A percentile compares a stretch with the other conserved stretches of the same genome.
Evolutionary conservation across 2,113 vertebrate genomes (phyloP).

Genomic region (Sarotherodon lohbergeri): DNA sequence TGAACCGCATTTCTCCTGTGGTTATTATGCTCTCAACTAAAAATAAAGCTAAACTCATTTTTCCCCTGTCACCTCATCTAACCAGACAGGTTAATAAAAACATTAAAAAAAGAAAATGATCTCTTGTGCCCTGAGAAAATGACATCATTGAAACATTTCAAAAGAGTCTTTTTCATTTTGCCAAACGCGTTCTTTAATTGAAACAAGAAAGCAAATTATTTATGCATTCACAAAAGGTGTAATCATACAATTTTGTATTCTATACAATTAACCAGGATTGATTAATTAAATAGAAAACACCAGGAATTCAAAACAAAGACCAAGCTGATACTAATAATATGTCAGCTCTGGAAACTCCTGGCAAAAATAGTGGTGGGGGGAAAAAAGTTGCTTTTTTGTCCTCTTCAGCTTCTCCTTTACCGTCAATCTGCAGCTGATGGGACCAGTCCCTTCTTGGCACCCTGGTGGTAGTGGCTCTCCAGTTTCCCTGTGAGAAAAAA

Average conservation of each 20-base stretch:
- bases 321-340: neutral
- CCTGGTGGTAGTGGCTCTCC: slow-evolving; percentile 92
- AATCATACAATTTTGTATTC: neutral
- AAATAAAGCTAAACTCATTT: neutral
- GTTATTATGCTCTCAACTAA: slow-evolving; percentile 19
- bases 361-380: neutral
- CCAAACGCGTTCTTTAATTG: neutral
- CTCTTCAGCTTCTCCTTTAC: slow-evolving; percentile 1
- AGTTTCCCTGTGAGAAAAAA: slow-evolving; percentile 81
- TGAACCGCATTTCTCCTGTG: neutral
- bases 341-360: neutral
- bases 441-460: slow-evolving; percentile 95
- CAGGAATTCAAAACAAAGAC: neutral
- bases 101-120: neutral
- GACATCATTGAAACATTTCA: neutral
- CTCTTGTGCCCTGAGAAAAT: neutral
- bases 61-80: neutral
- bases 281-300: neutral
- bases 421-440: slow-evolving; percentile 66
- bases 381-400: neutral
- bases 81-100: neutral
- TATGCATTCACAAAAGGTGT: neutral
- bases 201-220: neutral
- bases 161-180: neutral
- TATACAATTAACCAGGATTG: neutral